phyloP scores from a whole-genome alignment of 2,888 invertebrate genomes.

The Pteria penguin region DNA sequence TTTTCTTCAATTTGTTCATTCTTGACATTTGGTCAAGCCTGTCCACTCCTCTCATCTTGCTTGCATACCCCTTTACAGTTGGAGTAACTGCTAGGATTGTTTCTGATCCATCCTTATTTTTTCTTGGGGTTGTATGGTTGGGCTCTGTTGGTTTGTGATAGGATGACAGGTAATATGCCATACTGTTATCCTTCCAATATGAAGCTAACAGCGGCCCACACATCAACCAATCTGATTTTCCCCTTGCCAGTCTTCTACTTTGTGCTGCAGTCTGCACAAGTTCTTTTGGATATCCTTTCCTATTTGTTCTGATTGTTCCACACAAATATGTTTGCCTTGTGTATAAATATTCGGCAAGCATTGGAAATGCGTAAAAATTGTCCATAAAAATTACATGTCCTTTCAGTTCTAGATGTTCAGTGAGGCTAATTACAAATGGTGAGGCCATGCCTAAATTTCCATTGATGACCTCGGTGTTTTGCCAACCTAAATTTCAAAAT shows the following conservation, averaged over 20 bases:
- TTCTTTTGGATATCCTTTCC: conserved; percentile 37
- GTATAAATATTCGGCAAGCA: conserved; percentile 28
- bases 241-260: conserved; percentile 3
- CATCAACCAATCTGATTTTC: conserved; percentile 24
- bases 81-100: conserved; percentile 16
- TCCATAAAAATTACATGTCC: conserved; percentile 19
- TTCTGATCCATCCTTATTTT: conserved; percentile 28
- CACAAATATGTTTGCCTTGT: conserved; percentile 18
- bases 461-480: no score
- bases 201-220: background rate
- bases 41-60: conserved; percentile 36
- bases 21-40: conserved; percentile 28
- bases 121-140: background rate
- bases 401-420: no score
- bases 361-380: conserved; percentile 22
- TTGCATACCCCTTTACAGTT: conserved; percentile 18
- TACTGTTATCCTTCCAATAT: conserved; percentile 29
- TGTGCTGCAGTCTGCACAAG: background rate
- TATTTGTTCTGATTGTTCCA: conserved; percentile 27
- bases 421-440: no score
- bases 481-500: no score
- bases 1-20: conserved; percentile 4
- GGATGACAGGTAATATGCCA: conserved; percentile 18
- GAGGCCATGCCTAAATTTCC: no score
- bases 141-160: conserved; percentile 11